Percentiles rank a stretch among this genome's conserved stretches.
Evolutionary conservation across 1,140 invertebrate species (phyloP).

Genomic region (Aphis gossypii): DNA sequence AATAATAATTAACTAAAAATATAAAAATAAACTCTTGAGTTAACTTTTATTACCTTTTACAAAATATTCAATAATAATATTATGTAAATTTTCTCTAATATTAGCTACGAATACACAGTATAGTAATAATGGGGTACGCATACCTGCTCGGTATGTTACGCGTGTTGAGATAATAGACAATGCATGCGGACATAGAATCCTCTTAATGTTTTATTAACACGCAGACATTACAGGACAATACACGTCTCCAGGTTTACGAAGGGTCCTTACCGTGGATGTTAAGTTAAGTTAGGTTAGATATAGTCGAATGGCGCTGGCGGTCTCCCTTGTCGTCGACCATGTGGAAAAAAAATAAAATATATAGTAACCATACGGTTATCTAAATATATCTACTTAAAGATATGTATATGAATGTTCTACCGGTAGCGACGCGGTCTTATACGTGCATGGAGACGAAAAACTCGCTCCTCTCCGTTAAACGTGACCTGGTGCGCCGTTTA

Average conservation of each 20-base stretch:
- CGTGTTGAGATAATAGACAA: too few relatives aligned
- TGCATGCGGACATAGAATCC: too few relatives aligned
- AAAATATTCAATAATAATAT: too few relatives aligned
- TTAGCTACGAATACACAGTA: too few relatives aligned
- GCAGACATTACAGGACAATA: not conserved
- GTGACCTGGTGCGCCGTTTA: not conserved
- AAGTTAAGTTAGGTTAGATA: not conserved
- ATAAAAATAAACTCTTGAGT: too few relatives aligned
- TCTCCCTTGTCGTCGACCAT: not conserved
- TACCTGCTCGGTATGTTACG: too few relatives aligned
- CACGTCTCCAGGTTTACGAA: not conserved
- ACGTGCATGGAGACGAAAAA: not conserved
- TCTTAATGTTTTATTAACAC: not conserved
- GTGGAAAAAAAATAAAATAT: not conserved
- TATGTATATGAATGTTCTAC: not conserved
- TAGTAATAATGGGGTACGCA: not conserved
- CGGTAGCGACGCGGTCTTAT: not conserved
- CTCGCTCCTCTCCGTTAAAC: not conserved
- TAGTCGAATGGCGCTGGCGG: not conserved
- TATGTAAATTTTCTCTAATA: too few relatives aligned
- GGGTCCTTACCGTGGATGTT: too few relatives aligned
- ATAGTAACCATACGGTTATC: not conserved
- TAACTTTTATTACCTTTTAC: too few relatives aligned
- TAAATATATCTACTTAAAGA: not conserved
- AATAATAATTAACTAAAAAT: too few relatives aligned